Conservation (phyloP, 2,113 vertebrate genomes). For the Hydrochoerus hydrochaeris region DNA sequence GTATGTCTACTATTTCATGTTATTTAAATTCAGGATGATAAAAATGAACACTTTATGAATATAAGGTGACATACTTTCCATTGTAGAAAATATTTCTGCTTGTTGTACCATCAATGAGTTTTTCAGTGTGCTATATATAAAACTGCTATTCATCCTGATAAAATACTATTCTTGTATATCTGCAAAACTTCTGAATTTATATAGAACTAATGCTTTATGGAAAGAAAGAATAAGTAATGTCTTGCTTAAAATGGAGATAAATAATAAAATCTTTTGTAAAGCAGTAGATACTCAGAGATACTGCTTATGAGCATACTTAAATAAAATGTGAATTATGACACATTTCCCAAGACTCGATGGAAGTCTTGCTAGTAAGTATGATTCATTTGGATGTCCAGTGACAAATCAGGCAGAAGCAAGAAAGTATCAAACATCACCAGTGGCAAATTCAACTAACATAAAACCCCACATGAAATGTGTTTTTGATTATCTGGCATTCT, state of each 20-base stretch:
- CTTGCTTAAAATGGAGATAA: conserved; percentile 19
- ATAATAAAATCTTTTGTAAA: background rate
- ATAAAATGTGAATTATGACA: background rate
- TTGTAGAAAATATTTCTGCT: background rate
- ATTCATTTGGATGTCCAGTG: background rate
- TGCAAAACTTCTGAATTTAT: background rate
- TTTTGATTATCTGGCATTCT: background rate
- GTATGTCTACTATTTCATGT: background rate
- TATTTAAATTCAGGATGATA: background rate
- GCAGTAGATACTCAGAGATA: background rate
- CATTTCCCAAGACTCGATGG: background rate
- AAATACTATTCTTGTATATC: background rate
- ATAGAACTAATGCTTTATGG: background rate
- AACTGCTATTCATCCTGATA: background rate
- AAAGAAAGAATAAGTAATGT: background rate
- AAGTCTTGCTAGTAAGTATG: background rate
- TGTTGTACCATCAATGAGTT: background rate
- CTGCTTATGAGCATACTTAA: background rate
- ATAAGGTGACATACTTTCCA: background rate
- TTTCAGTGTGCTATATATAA: background rate
- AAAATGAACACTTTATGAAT: background rate
- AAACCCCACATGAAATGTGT: background rate
- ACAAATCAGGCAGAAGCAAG: background rate
- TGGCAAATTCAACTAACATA: background rate
- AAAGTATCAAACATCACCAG: background rate